These are phyloP conservation scores for Tortricodes alternella DNA, from an alignment of 2,888 invertebrate species.

Conservation along the genomic window DNA sequence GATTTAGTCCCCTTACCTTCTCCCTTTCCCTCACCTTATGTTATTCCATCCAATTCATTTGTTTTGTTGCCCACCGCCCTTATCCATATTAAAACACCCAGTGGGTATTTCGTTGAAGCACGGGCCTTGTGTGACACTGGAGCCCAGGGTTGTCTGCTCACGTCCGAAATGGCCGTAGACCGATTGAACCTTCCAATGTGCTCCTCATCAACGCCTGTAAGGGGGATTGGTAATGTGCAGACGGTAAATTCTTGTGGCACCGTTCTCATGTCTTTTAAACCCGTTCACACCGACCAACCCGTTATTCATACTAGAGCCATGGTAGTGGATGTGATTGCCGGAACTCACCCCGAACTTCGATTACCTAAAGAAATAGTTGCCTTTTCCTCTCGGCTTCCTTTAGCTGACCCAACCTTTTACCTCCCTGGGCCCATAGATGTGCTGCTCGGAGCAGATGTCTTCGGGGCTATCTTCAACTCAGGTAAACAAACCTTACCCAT, in stretches of 20 bases:
- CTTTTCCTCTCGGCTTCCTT: not conserved
- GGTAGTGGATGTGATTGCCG: not conserved
- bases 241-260: no score
- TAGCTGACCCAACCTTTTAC: not conserved
- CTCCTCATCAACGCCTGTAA: no score
- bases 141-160: not conserved
- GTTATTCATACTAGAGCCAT: not conserved
- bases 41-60: not conserved
- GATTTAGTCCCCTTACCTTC: not conserved
- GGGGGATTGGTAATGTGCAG: no score
- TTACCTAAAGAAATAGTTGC: not conserved
- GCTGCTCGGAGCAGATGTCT: not conserved
- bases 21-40: not conserved
- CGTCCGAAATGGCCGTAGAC: not conserved
- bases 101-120: not conserved
- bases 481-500: not conserved
- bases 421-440: no score
- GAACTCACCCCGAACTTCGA: not conserved
- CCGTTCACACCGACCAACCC: no score
- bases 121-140: not conserved
- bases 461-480: not conserved
- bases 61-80: not conserved
- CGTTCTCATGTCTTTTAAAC: no score
- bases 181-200: not conserved
- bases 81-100: not conserved